phyloP scores from a whole-genome alignment of 2,113 vertebrate genomes.

The Equus przewalskii region DNA sequence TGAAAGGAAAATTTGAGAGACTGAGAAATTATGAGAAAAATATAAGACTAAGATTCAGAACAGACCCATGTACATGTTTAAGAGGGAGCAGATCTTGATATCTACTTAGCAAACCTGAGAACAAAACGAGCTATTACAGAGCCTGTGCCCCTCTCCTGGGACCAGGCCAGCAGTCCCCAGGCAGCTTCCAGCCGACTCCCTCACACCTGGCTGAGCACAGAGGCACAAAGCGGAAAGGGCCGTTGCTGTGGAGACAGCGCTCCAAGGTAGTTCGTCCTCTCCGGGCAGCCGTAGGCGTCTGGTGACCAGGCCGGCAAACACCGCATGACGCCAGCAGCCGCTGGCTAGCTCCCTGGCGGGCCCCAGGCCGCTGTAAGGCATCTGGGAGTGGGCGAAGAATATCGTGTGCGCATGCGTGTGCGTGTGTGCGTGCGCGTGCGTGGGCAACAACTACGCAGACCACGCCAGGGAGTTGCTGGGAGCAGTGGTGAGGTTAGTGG shows the following conservation, averaged over 20 bases:
- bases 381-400: constrained; percentile 96
- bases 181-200: background rate
- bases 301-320: accelerated
- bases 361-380: constrained; percentile 85
- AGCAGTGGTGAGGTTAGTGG: constrained; percentile 86
- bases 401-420: constrained; percentile 88
- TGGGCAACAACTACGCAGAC: constrained; percentile 94
- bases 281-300: background rate
- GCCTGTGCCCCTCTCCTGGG: accelerated
- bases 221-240: background rate
- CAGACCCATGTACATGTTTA: background rate
- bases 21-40: background rate
- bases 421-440: constrained; percentile 59
- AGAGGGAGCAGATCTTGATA: background rate
- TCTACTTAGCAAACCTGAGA: background rate
- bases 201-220: background rate
- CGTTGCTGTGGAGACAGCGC: background rate
- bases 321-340: background rate
- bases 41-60: background rate
- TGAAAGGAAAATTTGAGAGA: background rate
- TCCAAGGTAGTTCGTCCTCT: background rate
- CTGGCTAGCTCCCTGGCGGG: constrained; percentile 85
- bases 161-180: accelerated
- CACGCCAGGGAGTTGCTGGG: constrained; percentile 93
- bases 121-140: background rate